phyloP scores from a whole-genome alignment of 2,797 vertebrate species.

The Eulemur coronatus region DNA sequence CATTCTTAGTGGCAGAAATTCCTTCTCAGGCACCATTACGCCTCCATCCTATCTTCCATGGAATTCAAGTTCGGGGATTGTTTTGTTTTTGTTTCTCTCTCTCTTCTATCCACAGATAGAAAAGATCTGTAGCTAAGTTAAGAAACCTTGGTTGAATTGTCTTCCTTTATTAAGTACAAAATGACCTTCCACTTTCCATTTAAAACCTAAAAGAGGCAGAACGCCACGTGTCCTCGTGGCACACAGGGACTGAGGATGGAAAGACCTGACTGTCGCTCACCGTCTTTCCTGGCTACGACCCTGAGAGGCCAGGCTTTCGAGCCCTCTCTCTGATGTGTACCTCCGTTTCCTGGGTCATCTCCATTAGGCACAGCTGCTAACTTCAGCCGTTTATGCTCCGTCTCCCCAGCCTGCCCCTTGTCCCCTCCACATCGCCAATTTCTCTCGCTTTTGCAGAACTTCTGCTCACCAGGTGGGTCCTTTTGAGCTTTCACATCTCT shows the following conservation, averaged over 20 bases:
- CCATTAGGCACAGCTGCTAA: background rate
- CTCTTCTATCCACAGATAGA: background rate
- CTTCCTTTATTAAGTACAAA: constrained; percentile 3
- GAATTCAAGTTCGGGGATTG: background rate
- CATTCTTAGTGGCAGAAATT: background rate
- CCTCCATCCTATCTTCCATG: background rate
- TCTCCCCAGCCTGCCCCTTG: background rate
- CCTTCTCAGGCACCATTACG: background rate
- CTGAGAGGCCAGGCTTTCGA: background rate
- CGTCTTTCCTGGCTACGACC: fast-evolving
- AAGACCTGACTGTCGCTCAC: background rate
- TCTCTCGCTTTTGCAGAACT: constrained; percentile 57
- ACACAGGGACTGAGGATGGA: background rate
- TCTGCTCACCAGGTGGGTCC: constrained; percentile 66
- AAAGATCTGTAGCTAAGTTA: background rate
- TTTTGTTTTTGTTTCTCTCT: background rate
- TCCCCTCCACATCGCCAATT: background rate
- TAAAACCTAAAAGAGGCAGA: background rate
- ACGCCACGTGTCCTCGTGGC: background rate
- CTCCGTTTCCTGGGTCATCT: background rate
- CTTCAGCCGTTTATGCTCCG: background rate
- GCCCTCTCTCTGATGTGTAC: background rate
- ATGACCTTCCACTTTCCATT: background rate
- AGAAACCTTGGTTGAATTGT: background rate
- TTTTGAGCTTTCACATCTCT: constrained; percentile 58